Evolutionary conservation across 2,797 vertebrate genomes (phyloP).

Genomic region (Periparus ater): DNA sequence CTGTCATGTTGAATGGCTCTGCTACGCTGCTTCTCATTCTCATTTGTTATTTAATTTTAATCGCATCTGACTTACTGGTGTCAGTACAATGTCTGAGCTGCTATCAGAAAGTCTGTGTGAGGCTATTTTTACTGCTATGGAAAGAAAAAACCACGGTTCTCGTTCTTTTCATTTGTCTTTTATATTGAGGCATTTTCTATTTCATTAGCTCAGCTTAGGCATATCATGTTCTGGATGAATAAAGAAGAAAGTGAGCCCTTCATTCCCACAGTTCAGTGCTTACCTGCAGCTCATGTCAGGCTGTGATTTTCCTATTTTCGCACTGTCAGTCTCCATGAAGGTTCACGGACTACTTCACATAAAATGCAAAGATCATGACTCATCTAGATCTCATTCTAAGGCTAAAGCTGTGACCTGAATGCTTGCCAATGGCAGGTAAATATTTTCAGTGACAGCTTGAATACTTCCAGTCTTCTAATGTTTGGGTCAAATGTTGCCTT

Average conservation of each 20-base stretch:
- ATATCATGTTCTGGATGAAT: background rate
- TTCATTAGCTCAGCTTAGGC: background rate
- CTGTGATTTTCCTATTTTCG: background rate
- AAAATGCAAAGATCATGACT: background rate
- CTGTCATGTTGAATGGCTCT: background rate
- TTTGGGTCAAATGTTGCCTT: background rate
- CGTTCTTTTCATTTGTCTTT: background rate
- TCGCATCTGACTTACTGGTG: conserved; percentile 1
- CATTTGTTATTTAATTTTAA: conserved; percentile 26
- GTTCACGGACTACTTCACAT: background rate
- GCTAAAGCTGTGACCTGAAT: background rate
- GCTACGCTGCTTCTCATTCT: background rate
- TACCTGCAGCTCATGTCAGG: background rate
- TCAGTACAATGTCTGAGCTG: background rate
- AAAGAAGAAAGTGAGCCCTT: background rate
- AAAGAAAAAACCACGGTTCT: background rate
- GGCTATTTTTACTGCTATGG: conserved; percentile 1
- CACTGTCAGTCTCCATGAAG: background rate
- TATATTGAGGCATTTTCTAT: background rate
- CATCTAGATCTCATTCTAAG: background rate
- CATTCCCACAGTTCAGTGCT: background rate
- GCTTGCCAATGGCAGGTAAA: background rate
- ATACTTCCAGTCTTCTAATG: background rate
- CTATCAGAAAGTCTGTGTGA: background rate
- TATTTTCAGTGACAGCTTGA: background rate